Conservation (phyloP, 1,140 invertebrate genomes). For the Trachymyrmex septentrionalis region DNA sequence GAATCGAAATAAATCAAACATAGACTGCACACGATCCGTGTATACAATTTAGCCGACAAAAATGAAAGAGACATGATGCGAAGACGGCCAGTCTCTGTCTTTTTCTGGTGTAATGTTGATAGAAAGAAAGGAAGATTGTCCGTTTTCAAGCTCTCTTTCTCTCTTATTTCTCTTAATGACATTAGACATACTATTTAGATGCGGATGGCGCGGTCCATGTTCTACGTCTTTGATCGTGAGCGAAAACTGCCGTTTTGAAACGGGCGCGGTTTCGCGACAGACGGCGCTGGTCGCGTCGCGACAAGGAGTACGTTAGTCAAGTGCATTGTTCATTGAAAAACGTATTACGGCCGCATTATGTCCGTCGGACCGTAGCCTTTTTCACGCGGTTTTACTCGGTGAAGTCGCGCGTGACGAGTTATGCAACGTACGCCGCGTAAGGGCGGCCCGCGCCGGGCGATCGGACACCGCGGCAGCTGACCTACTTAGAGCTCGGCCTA, state of each 20-base stretch:
- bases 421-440: constrained; percentile 78
- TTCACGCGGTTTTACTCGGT: constrained; percentile 77
- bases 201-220: no score
- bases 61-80: no score
- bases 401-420: constrained; percentile 78
- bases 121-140: no score
- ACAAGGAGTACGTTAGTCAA: constrained; percentile 79
- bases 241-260: constrained; percentile 58
- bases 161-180: no score
- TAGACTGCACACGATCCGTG: no score
- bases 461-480: constrained; percentile 78
- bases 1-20: no score
- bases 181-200: no score
- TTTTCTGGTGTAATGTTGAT: no score
- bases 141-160: no score
- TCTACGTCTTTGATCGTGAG: background rate
- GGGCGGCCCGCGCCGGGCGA: constrained; percentile 68
- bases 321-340: constrained; percentile 78
- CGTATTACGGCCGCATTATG: constrained; percentile 75
- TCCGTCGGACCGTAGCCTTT: constrained; percentile 73
- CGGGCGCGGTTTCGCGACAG: constrained; percentile 63
- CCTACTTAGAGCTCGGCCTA: constrained; percentile 74
- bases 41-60: no score
- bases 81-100: no score
- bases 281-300: constrained; percentile 54